Conservation (phyloP, 2,113 vertebrate genomes). For the Polypterus senegalus region DNA sequence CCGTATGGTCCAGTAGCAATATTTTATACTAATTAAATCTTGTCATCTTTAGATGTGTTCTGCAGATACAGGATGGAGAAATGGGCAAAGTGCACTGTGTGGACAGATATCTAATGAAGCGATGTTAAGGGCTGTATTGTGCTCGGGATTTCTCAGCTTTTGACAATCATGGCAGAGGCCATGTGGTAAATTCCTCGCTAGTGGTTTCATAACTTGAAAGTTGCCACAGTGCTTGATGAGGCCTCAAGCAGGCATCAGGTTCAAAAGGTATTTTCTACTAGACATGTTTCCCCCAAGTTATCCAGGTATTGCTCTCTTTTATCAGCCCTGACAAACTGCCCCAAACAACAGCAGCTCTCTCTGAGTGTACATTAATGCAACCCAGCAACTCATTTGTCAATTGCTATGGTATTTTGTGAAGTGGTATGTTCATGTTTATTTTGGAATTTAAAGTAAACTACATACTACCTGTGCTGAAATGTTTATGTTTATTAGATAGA, state of each 20-base stretch:
- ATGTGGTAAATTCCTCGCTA: conserved; percentile 6
- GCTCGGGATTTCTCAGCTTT: conserved; percentile 31
- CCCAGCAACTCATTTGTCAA: too few species aligned
- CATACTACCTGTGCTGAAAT: too few species aligned
- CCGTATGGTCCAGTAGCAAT: conserved; percentile 49
- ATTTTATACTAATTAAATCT: conserved; percentile 50
- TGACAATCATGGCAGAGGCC: conserved; percentile 26
- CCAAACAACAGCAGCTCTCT: too few species aligned
- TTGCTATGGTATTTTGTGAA: too few species aligned
- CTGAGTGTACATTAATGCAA: too few species aligned
- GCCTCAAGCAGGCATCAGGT: not conserved
- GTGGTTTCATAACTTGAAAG: conserved; percentile 19
- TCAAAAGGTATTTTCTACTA: too few species aligned
- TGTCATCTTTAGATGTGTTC: conserved; percentile 53
- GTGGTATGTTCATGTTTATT: too few species aligned
- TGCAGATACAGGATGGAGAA: conserved; percentile 33
- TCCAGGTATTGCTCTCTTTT: too few species aligned
- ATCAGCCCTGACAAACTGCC: too few species aligned
- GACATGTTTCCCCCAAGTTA: too few species aligned
- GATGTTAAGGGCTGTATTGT: conserved; percentile 31
- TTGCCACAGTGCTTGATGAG: conserved; percentile 12
- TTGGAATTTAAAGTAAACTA: too few species aligned
- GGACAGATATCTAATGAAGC: conserved; percentile 48
- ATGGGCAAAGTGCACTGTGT: conserved; percentile 53
- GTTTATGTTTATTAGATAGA: too few species aligned